phyloP scores from a whole-genome alignment of 2,797 vertebrate genomes.

The Helostoma temminkii region DNA sequence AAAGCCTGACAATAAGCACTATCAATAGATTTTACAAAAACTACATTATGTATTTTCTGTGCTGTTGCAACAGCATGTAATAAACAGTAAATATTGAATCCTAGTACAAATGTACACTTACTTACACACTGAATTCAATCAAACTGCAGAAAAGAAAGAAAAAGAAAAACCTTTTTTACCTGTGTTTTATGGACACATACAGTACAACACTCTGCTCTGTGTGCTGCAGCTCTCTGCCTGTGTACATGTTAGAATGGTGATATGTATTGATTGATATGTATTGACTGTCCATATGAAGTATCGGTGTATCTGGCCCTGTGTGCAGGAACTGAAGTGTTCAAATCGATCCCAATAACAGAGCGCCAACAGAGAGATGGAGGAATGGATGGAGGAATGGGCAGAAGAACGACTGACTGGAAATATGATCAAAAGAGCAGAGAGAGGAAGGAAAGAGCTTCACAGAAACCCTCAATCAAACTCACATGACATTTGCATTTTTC shows the following conservation, averaged over 20 bases:
- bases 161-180: too few relatives aligned
- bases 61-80: too few relatives aligned
- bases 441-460: neutral
- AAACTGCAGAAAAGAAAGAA: too few relatives aligned
- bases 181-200: neutral
- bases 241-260: neutral
- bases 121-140: too few relatives aligned
- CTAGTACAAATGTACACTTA: too few relatives aligned
- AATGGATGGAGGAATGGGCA: neutral
- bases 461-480: neutral
- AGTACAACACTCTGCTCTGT: slow-evolving; percentile 3
- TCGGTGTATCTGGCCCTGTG: slow-evolving; percentile 7
- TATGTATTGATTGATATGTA: slow-evolving; percentile 34
- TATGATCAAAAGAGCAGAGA: neutral
- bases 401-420: neutral
- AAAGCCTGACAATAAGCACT: too few relatives aligned
- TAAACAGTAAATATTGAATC: too few relatives aligned
- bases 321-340: slow-evolving; percentile 20
- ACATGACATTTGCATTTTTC: too few relatives aligned
- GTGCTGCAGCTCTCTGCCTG: slow-evolving; percentile 16
- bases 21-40: too few relatives aligned
- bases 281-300: slow-evolving; percentile 25
- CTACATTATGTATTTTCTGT: too few relatives aligned
- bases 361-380: slow-evolving; percentile 11
- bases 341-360: slow-evolving; percentile 53